A percentile compares a stretch with the other conserved stretches of the same genome.
Conservation (phyloP, 2,797 vertebrate genomes). For the Uromys caudimaculatus region DNA sequence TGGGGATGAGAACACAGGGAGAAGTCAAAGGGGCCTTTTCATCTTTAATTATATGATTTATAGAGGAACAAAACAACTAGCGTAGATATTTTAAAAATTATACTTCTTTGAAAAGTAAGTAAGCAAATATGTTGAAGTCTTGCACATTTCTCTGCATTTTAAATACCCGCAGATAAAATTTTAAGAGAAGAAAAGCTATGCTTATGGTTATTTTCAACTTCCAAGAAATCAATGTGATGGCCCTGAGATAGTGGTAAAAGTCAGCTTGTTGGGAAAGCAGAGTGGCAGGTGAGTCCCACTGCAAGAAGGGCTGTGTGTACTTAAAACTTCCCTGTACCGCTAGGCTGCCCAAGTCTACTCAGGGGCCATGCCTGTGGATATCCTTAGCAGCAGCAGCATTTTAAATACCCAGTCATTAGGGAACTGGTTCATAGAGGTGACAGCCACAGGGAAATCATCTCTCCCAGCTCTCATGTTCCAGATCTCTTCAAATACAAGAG, state of each 20-base stretch:
- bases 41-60: slow-evolving; percentile 1
- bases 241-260: neutral
- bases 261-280: neutral
- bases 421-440: slow-evolving; percentile 71
- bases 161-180: neutral
- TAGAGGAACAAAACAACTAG: neutral
- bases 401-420: slow-evolving; percentile 60
- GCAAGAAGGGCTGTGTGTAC: neutral
- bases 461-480: slow-evolving; percentile 63
- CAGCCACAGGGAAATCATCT: slow-evolving; percentile 58
- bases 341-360: slow-evolving; percentile 3
- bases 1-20: neutral
- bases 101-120: neutral
- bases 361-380: neutral
- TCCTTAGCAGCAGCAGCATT: slow-evolving; percentile 39
- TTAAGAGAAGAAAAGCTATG: neutral
- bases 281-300: neutral
- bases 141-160: neutral
- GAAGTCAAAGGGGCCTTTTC: neutral
- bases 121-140: neutral
- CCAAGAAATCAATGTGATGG: neutral
- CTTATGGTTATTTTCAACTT: neutral
- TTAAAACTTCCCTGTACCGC: neutral
- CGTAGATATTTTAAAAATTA: neutral
- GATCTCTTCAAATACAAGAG: slow-evolving; percentile 69